Base-by-base conservation (phyloP, 2,113 vertebrate genomes). In the Trogon surrucura region DNA sequence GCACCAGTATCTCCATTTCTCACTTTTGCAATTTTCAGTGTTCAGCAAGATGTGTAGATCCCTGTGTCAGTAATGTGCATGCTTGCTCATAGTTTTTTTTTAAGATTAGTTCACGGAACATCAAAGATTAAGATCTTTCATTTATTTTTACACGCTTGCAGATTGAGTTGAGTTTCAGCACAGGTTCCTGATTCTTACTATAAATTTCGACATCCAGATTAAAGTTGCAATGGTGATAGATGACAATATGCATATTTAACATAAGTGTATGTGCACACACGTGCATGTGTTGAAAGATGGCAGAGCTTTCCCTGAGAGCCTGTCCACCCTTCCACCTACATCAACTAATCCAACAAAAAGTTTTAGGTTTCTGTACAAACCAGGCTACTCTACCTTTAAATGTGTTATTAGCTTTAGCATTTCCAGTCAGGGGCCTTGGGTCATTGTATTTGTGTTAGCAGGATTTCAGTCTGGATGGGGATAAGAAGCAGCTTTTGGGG, bases 251-350 rank as follows among this genome's bases (percentile, higher is more conserved):
- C 20, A 11, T 80, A 23, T 72, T 0, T 74, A 54, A 13, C 4
- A 1, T 25, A 47, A 53, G 5, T 13, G 26, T 48, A 15, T 38
- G 21, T 41, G 22, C 13, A 19, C 17, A 19, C 4, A 4, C 0
- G 0, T 4, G 4, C 13, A 3, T 2, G 8, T 77, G 57, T 60
- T 89, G 50, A 67, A 85, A 88, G 50, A n/a, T 10, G 50, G 54
- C 27, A 62, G 29, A 85, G 44, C 65, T 93, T 69, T 95, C 26
- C 50, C 50, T 69, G 34, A 23, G 29, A 85, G 12, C 60, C 7
- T 67, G 19, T 86, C 69, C 10, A 9, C 25, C 84, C 30, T 64
- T 81, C 32, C 22, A 50, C 12, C n/a, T 74, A 13, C 19, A 26
- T 34, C 23, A 81, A 1, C n/a, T 30, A 80, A 73, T 26, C 51